phyloP scores from a whole-genome alignment of 64 coral and sea anemone genomes.

The Cladopsammia gracilis region DNA sequence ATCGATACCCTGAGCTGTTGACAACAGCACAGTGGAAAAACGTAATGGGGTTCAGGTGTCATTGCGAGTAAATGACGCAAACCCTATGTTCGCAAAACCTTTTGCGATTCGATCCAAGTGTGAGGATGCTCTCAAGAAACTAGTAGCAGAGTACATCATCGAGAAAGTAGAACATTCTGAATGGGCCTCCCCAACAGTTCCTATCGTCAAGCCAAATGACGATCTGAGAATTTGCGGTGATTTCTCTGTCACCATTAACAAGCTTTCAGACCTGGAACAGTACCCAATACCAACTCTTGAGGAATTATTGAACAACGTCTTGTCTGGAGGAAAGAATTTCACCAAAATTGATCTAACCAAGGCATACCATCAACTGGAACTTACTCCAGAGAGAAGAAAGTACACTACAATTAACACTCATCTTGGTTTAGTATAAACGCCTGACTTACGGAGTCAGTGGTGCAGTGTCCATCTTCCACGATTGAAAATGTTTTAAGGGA shows the following conservation, averaged over 20 bases:
- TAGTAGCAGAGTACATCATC: constrained; percentile 60
- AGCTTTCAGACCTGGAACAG: constrained; percentile 30
- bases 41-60: constrained; percentile 60
- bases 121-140: constrained; percentile 25
- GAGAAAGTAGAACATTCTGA: constrained; percentile 72
- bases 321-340: constrained; percentile 47
- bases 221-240: constrained; percentile 61
- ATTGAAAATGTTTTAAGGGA: constrained; percentile 51
- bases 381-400: constrained; percentile 44
- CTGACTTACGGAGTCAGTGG: constrained; percentile 57
- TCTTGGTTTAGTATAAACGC: constrained; percentile 63
- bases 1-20: constrained; percentile 55
- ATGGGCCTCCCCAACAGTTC: constrained; percentile 71
- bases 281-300: constrained; percentile 48
- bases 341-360: constrained; percentile 59
- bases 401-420: constrained; percentile 70
- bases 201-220: constrained; percentile 51
- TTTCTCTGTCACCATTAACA: constrained; percentile 53
- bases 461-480: constrained; percentile 40
- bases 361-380: constrained; percentile 68
- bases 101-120: constrained; percentile 47
- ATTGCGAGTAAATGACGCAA: constrained; percentile 53
- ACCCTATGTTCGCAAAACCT: constrained; percentile 68
- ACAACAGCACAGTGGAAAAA: constrained; percentile 69
- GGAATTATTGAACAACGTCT: constrained; percentile 19